A percentile compares a stretch with the other conserved stretches of the same genome.
These are phyloP conservation scores for Laspeyria flexula DNA, from an alignment of 2,888 invertebrate species.

Conservation along the genomic window DNA sequence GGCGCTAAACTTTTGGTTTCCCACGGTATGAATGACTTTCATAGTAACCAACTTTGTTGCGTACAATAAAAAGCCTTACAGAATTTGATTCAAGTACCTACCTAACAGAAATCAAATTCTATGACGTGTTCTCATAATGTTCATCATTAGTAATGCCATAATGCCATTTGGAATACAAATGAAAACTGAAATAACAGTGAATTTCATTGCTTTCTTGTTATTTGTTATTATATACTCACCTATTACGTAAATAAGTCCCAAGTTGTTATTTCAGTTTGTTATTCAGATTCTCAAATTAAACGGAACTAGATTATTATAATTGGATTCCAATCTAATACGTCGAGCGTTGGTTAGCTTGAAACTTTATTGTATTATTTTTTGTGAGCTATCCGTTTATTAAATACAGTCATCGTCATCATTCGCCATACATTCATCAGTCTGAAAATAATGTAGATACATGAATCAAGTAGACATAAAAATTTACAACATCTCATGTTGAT, in stretches of 20 bases:
- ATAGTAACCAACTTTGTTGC: background rate
- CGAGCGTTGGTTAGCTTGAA: background rate
- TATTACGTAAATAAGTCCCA: background rate
- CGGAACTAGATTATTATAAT: background rate
- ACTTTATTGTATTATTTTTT: background rate
- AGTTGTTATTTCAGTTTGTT: background rate
- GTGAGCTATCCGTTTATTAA: background rate
- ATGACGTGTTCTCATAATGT: background rate
- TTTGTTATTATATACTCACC: background rate
- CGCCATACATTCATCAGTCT: background rate
- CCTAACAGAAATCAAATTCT: background rate
- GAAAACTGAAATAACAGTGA: background rate
- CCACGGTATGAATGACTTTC: slow-evolving; percentile 50
- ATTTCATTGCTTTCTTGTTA: background rate
- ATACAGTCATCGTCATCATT: background rate
- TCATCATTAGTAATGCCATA: slow-evolving; percentile 1
- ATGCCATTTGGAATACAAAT: slow-evolving; percentile 21
- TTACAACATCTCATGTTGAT: too few relatives aligned
- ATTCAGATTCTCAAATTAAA: background rate
- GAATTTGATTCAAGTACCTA: background rate
- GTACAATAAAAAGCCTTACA: background rate
- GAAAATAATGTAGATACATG: slow-evolving; percentile 5
- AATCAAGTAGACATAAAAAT: too few relatives aligned
- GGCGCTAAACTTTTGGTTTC: slow-evolving; percentile 65
- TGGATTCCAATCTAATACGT: background rate